A percentile compares a stretch with the other conserved stretches of the same genome.
phyloP scores from a whole-genome alignment of 2,113 vertebrate genomes.

The Clarias magur region DNA sequence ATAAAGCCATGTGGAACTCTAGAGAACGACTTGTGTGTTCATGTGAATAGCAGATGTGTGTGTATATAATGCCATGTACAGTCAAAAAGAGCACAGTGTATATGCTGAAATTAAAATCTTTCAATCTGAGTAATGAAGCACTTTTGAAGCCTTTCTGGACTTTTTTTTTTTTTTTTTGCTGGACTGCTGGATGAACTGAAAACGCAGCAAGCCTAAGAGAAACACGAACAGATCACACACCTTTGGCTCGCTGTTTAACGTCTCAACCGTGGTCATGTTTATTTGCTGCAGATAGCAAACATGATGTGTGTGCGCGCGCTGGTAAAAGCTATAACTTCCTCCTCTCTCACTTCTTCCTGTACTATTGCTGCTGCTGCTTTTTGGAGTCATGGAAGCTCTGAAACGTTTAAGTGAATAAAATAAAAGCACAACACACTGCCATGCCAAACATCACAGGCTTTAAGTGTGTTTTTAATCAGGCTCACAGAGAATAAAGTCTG shows the following conservation, averaged over 20 bases:
- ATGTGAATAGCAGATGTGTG: constrained; percentile 44
- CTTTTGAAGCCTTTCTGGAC: constrained; percentile 3
- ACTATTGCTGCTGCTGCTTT: constrained; percentile 38
- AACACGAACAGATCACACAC: constrained; percentile 18
- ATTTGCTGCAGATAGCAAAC: constrained; percentile 7
- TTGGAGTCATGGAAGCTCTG: constrained; percentile 30
- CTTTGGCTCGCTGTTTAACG: background rate
- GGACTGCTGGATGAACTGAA: constrained; percentile 20
- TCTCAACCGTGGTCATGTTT: constrained; percentile 12
- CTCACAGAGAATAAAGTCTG: background rate
- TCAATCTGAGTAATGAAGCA: constrained; percentile 22
- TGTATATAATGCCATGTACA: constrained; percentile 55
- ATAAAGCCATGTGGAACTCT: constrained; percentile 17
- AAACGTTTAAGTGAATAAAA: constrained; percentile 46
- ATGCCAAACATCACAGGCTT: constrained; percentile 19
- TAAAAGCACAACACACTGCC: constrained; percentile 58
- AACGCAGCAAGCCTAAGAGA: constrained; percentile 17
- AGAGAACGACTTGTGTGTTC: constrained; percentile 18
- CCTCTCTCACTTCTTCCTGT: constrained; percentile 14
- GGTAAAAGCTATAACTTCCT: constrained; percentile 17
- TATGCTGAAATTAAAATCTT: constrained; percentile 35
- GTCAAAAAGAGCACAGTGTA: constrained; percentile 29
- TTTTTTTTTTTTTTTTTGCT: background rate
- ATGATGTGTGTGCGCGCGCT: background rate
- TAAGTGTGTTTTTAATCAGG: background rate